A percentile compares a stretch with the other conserved stretches of the same genome.
These are phyloP conservation scores for Ceryle rudis DNA, from an alignment of 2,797 vertebrate species.

Conservation along the genomic window DNA sequence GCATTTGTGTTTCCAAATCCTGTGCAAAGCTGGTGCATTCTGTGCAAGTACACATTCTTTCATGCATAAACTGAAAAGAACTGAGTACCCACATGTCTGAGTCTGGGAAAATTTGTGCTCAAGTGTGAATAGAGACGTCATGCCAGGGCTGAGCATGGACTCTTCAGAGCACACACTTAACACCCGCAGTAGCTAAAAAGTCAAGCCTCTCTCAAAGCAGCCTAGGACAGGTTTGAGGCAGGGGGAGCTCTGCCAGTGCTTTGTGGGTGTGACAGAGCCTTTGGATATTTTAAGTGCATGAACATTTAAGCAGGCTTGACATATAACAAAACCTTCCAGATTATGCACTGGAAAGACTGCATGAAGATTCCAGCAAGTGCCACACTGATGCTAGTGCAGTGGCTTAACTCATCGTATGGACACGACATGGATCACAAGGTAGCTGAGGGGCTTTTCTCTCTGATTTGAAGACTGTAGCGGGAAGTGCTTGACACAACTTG, in stretches of 20 bases:
- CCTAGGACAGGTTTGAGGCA: background rate
- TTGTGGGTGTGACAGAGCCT: background rate
- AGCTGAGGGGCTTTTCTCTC: background rate
- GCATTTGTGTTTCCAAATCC: background rate
- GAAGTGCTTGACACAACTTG: background rate
- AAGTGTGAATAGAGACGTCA: background rate
- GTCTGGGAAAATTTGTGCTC: background rate
- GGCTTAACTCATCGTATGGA: background rate
- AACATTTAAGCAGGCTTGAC: constrained; percentile 8
- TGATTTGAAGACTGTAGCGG: background rate
- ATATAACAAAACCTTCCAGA: background rate
- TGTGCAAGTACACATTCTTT: background rate
- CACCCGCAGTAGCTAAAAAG: background rate
- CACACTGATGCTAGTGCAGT: background rate
- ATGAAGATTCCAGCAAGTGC: background rate
- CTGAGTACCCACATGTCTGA: background rate
- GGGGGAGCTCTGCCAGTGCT: background rate
- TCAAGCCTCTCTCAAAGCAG: background rate
- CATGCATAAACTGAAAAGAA: background rate
- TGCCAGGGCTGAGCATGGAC: background rate
- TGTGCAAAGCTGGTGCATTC: background rate
- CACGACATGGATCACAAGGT: background rate
- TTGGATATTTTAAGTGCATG: background rate
- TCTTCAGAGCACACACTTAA: background rate
- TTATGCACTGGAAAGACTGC: background rate